Conservation (phyloP, 2,113 vertebrate genomes). For the Reinhardtius hippoglossoides region DNA sequence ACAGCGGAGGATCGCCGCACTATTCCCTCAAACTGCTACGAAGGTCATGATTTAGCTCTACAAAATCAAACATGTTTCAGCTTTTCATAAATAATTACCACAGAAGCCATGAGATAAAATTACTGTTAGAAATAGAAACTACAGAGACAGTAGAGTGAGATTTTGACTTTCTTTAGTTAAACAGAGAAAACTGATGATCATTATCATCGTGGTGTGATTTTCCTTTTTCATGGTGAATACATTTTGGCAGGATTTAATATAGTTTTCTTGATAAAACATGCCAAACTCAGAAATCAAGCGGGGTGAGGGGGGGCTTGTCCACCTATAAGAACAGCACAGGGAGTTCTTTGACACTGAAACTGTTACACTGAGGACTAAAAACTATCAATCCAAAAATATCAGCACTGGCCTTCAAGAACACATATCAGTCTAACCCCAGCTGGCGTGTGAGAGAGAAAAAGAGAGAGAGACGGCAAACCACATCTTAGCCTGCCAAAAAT, state of each 20-base stretch:
- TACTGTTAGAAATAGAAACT: neutral
- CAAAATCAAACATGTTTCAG: neutral
- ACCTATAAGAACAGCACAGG: conserved; percentile 14
- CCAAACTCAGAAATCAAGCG: neutral
- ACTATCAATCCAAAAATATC: conserved; percentile 44
- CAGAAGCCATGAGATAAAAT: neutral
- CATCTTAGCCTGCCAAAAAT: conserved; percentile 78
- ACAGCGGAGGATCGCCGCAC: too few species aligned
- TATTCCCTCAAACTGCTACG: too few species aligned
- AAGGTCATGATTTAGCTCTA: neutral
- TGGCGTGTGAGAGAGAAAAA: conserved; percentile 58
- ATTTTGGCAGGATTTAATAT: neutral
- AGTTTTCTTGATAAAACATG: neutral
- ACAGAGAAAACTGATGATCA: neutral
- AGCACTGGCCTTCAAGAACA: conserved; percentile 50
- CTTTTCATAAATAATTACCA: neutral
- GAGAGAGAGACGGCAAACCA: conserved; percentile 64
- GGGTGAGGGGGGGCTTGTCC: neutral
- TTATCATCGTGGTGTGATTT: neutral
- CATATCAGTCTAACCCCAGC: conserved; percentile 58
- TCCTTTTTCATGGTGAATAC: neutral
- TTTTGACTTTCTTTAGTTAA: neutral
- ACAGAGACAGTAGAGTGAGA: neutral
- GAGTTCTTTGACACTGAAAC: conserved; percentile 24
- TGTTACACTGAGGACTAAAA: conserved; percentile 31